Evolutionary conservation across 2,797 vertebrate species (phyloP), one percentile per base, ranked within the genome.

Genomic region (Pseudopleuronectes americanus): DNA sequence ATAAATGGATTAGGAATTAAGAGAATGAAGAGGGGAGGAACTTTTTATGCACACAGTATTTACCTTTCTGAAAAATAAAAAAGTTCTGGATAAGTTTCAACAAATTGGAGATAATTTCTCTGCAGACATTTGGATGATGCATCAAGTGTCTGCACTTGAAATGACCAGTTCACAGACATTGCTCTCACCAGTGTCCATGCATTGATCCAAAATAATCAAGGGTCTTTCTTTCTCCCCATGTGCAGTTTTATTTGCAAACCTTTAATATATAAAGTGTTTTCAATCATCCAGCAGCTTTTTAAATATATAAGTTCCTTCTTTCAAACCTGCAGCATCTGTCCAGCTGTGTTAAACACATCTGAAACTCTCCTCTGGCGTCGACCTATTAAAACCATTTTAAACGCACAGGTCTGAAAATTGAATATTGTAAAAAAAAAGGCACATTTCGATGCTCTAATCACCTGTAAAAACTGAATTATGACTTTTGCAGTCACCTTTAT

Each of bases 401-500:
- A 71, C 6, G 33, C 43, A 13, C 14, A 14, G 49, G 33, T 49
- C 23, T 74, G 16, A 76, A 64, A 59, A 66, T 26, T 8, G 7
- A 23, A 70, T 52, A 64, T 63, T 45, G 23, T 47, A 63, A 47
- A 31, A 63, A 47, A 31, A 24, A 21, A 36, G 19, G 26, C 21
- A 55, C 23, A 53, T 24, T 65, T 67, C 71, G 59, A 79, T 82
- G 41, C 64, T 69, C 53, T 68, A 70, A 76, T 76, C 72, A 74
- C 48, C 38, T 45, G 64, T 68, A 69, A 72, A 78, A 73, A 38
- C 12, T 77, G 57, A 83, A 74, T 67, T 74, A 79, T 71, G 13
- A 19, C 69, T 77, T 76, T 77, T 81, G 66, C 64, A 71, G 75
- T 84, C 83, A 84, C 77, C 80, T 84, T 77, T 68, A 74, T 77